Evolutionary conservation across 2,113 vertebrate species (phyloP).

Genomic region (Okapia johnstoni): DNA sequence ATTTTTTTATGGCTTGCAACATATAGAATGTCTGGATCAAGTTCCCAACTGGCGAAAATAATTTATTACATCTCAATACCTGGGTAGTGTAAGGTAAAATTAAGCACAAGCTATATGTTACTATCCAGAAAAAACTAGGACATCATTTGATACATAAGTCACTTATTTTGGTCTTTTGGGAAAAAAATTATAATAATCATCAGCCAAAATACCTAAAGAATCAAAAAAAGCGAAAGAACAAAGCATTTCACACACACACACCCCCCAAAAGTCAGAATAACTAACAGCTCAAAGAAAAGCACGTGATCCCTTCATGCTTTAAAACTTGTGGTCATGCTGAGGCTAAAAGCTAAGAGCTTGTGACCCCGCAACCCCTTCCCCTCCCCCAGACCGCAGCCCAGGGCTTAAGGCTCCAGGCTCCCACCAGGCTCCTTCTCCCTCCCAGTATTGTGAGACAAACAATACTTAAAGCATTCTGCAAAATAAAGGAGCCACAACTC

Average conservation of each 20-base stretch:
- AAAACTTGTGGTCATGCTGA: slow-evolving; percentile 82
- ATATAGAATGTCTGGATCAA: slow-evolving; percentile 62
- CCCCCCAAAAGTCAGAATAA: slow-evolving; percentile 65
- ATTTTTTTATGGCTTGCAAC: slow-evolving; percentile 40
- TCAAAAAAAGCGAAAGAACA: slow-evolving; percentile 68
- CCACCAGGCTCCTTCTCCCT: slow-evolving; percentile 67
- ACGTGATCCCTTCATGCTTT: slow-evolving; percentile 77
- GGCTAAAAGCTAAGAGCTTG: slow-evolving; percentile 85
- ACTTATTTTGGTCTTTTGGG: slow-evolving; percentile 45
- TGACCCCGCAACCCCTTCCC: slow-evolving; percentile 81
- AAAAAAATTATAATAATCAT: slow-evolving; percentile 13
- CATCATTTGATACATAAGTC: slow-evolving; percentile 6
- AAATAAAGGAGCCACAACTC: slow-evolving; percentile 56
- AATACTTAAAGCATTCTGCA: slow-evolving; percentile 58
- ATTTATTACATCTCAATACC: slow-evolving; percentile 53
- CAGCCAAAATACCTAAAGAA: slow-evolving; percentile 52
- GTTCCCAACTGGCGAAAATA: slow-evolving; percentile 42
- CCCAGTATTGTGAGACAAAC: slow-evolving; percentile 66
- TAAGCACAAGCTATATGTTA: background rate
- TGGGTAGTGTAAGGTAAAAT: slow-evolving; percentile 36
- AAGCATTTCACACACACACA: slow-evolving; percentile 58
- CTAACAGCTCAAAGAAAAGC: slow-evolving; percentile 75
- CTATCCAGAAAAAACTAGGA: slow-evolving; percentile 1
- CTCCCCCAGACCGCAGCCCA: slow-evolving; percentile 62
- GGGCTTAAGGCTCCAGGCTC: slow-evolving; percentile 70